Base-by-base conservation (phyloP, 2,797 vertebrate species). In the Falco concolor region DNA sequence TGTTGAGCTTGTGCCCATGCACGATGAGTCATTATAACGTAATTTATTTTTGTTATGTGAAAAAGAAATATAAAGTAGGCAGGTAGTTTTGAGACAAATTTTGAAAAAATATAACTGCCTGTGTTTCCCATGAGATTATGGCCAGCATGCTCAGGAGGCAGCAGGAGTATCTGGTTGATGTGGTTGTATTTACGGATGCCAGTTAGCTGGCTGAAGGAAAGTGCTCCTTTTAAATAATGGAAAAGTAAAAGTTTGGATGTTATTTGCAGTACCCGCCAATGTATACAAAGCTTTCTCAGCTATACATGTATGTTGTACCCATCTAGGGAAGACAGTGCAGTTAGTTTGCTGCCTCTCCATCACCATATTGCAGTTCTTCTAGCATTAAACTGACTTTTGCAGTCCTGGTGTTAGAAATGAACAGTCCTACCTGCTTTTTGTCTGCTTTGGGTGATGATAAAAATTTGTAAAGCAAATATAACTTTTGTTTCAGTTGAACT, bases 301-400 rank as follows among this genome's bases (percentile, higher is more conserved):
- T 36, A 2, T 2, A 10, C 1, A 0, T 0, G 0, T 5, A 1
- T 5, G 4, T 32, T 47, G 15, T n/a, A 25, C 36, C 13, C 2
- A 3, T 2, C 3, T 21, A 20, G 36, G 34, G 27, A 65, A 38
- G 13, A 12, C 14, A 8, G 12, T 1, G 0, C 0, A 1, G 19
- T 27, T 59, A 30, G 9, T 61, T 65, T 69, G 42, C 32, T 30
- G 2, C 27, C 22, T 87, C 49, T 63, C 8, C 24, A 36, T 40
- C 27, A 36, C 17, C 10, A 7, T 7, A 7, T 20, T 34, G 50
- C 20, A 32, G 18, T 65, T 91, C 40, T 87, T 12, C 24, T n/a
- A 6, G 15, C n/a, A 40, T 52, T 52, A 56, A 34, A 5, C 8
- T 40, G 72, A 25, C 16, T 74, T 83, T 49, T 56, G 21, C 25